Conservation (phyloP, 2,888 invertebrate genomes). For the Andrena fulva region DNA sequence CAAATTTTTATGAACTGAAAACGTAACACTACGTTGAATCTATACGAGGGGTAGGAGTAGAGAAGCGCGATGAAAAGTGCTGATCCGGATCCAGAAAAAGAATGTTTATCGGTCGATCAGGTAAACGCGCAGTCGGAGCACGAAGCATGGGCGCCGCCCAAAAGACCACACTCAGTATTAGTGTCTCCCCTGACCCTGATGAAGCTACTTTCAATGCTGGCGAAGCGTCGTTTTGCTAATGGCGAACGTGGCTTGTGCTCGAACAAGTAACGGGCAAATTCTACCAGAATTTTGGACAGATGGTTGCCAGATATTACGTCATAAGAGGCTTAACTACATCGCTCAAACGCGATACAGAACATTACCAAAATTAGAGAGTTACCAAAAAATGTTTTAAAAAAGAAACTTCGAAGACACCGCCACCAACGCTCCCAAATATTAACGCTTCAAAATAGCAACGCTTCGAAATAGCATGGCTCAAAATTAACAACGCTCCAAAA, state of each 20-base stretch:
- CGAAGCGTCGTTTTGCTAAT: conserved; percentile 23
- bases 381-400: not conserved
- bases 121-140: not conserved
- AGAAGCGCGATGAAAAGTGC: too few species aligned
- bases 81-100: not conserved
- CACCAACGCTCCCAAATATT: too few species aligned
- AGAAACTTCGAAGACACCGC: too few species aligned
- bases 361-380: not conserved
- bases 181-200: conserved; percentile 12
- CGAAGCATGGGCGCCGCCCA: conserved; percentile 3
- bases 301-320: not conserved
- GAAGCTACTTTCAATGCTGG: conserved; percentile 36
- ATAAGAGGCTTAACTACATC: not conserved
- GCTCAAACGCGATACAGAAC: not conserved
- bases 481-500: too few species aligned
- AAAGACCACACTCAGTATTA: conserved; percentile 4
- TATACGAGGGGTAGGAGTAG: too few species aligned
- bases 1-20: too few species aligned
- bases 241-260: conserved; percentile 30
- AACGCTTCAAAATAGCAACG: too few species aligned
- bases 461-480: too few species aligned
- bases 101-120: conserved; percentile 3
- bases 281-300: conserved; percentile 23
- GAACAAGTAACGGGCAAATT: conserved; percentile 9
- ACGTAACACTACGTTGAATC: too few species aligned